Evolutionary conservation across 2,113 vertebrate genomes (phyloP).

Genomic region (human (Homo sapiens)): GRCh38 chr3:82851501-82852000

Average conservation of each 20-base stretch:
- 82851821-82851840: neutral
- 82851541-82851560: neutral
- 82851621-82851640: neutral
- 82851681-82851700: neutral
- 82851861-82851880: neutral
- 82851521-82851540: neutral
- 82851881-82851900: neutral
- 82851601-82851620: accelerated
- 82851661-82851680: neutral
- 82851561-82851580: accelerated
- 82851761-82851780: neutral
- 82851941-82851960: neutral
- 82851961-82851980: neutral
- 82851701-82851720: neutral
- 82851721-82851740: neutral
- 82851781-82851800: neutral
- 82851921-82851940: neutral
- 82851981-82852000: neutral
- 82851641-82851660: neutral
- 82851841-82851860: neutral
- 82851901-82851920: neutral
- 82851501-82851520: neutral
- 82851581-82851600: neutral
- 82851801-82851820: neutral
- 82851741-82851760: neutral